Evolutionary conservation across 2,888 invertebrate species (phyloP), one percentile per base, ranked within the genome.

Genomic region (Glyphotaelius pellucidus): DNA sequence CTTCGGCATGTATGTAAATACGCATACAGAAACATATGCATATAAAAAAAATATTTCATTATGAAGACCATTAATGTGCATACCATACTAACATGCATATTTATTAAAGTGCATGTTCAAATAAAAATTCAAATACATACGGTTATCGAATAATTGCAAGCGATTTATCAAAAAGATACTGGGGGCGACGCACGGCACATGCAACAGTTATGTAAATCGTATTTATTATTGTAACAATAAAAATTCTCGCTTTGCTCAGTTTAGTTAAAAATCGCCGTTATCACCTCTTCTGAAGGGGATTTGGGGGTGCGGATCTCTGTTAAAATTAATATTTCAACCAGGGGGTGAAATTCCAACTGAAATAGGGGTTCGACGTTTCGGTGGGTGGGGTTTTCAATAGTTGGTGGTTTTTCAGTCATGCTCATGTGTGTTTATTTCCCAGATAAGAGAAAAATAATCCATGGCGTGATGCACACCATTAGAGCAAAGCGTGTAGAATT

Each of bases 151-250:
- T 32, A 83, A 35, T 83, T 83, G 9, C 25, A 83, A 83, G 9
- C 83, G 83, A 83, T 83, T 83, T 83, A 83, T 83, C 35, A 38
- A 83, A 83, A 35, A 83, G 83, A 83, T 83, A 83, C 35, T 25
- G 19, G 83, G 2, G 31, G 42, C n/a, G 86, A 86, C 38, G 47
- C 47, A 42, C 86, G 86, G 30, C 86, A 30, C 86, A n/a, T 86
- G 86, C 86, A 86, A 86, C 86, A 86, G 86, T 86, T 86, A 86
- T 67, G 25, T 67, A 67, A 42, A 47, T 86, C 47, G 14, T 86
- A 86, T 30, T n/a, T n/a, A 47, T 14, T 86, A 86, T 42, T 30
- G 42, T 30, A 12, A 30, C 86, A 47, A 42, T 30, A 31, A 42
- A 86, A 42, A 14, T 85, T n/a, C 35, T 42, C 30, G 47, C n/a